These are phyloP conservation scores for Otus sunia DNA, from an alignment of 2,113 vertebrate species.

Conservation along the genomic window DNA sequence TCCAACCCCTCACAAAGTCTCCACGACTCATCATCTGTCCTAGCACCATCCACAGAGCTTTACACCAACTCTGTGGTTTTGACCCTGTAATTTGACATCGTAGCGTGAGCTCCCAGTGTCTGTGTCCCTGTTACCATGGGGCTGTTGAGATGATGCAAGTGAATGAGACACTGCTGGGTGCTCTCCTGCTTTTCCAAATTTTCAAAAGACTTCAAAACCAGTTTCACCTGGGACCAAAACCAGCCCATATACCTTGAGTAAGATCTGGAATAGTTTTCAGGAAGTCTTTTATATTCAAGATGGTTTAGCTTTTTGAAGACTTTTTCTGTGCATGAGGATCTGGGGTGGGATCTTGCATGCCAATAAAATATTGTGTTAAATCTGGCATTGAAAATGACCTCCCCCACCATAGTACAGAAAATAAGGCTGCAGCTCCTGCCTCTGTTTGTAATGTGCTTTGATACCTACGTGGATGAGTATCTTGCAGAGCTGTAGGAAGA, in stretches of 20 bases:
- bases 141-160: background rate
- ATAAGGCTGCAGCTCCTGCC: background rate
- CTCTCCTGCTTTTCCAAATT: background rate
- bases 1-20: background rate
- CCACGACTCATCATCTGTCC: background rate
- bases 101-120: background rate
- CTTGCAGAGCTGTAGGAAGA: background rate
- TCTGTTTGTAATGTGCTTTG: background rate
- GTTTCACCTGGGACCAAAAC: background rate
- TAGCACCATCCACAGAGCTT: background rate
- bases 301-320: background rate
- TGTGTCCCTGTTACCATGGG: rapidly evolving
- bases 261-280: background rate
- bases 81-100: background rate
- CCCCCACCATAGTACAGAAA: background rate
- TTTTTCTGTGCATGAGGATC: background rate
- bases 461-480: background rate
- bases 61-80: background rate
- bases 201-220: background rate
- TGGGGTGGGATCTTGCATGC: background rate
- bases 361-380: background rate
- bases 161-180: background rate
- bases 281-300: background rate
- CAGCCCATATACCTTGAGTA: background rate
- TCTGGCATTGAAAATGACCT: background rate